phyloP scores from a whole-genome alignment of 2,888 invertebrate species.

The Aleiodes testaceus region DNA sequence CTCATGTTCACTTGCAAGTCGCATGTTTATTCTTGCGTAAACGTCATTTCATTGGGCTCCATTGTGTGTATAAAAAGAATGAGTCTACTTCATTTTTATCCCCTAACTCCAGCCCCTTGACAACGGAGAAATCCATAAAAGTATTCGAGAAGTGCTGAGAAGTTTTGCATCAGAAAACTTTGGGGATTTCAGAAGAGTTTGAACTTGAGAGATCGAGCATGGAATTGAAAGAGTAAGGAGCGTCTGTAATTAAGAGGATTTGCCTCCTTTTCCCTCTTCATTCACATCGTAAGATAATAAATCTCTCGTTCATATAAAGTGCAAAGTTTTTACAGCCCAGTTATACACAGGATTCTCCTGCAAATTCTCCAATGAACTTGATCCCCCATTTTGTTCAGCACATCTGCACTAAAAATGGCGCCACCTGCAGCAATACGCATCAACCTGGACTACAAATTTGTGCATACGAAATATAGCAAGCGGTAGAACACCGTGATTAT shows the following conservation, averaged over 20 bases:
- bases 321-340: conserved; percentile 14
- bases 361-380: conserved; percentile 31
- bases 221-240: neutral
- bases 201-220: conserved; percentile 21
- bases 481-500: too few species aligned
- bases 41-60: too few species aligned
- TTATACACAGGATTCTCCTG: conserved; percentile 12
- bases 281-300: conserved; percentile 28
- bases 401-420: too few species aligned
- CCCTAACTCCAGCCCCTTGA: neutral
- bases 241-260: conserved; percentile 41
- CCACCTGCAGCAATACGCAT: too few species aligned
- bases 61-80: too few species aligned
- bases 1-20: conserved; percentile 46
- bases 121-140: conserved; percentile 31
- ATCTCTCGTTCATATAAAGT: conserved; percentile 28
- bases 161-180: conserved; percentile 37
- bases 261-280: conserved; percentile 5
- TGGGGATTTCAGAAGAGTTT: conserved; percentile 12
- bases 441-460: conserved; percentile 20
- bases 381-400: neutral
- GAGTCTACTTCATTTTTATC: too few species aligned
- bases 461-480: neutral
- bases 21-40: conserved; percentile 37
- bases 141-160: conserved; percentile 10